Percentiles rank a stretch among this genome's conserved stretches.
These are phyloP conservation scores for Arizona elegans DNA, from an alignment of 2,113 vertebrate genomes.

Conservation along the genomic window DNA sequence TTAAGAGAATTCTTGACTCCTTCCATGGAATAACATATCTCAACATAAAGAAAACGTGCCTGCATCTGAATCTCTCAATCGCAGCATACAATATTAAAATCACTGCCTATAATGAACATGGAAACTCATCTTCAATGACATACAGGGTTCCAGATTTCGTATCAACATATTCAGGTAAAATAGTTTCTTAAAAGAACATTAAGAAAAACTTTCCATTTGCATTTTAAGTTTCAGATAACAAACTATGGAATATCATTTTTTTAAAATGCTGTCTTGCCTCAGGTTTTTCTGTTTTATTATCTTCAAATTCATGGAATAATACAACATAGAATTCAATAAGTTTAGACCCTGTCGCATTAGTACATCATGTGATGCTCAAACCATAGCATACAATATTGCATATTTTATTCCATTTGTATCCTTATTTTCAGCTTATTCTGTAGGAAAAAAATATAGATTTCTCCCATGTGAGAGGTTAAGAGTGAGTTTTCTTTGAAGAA, in stretches of 20 bases:
- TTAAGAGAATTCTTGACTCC: conserved; percentile 56
- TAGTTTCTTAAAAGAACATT: neutral
- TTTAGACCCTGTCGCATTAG: neutral
- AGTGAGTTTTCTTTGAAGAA: neutral
- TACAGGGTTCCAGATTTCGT: conserved; percentile 41
- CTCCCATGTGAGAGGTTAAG: neutral
- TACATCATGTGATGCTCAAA: neutral
- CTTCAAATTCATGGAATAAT: neutral
- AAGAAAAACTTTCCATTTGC: neutral
- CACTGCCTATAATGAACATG: conserved; percentile 56
- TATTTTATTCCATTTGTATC: neutral
- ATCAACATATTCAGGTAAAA: conserved; percentile 27
- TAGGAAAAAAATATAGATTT: neutral
- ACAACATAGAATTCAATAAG: neutral
- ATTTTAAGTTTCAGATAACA: neutral
- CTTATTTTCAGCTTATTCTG: neutral
- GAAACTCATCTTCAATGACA: conserved; percentile 50
- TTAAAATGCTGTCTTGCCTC: neutral
- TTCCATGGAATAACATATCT: conserved; percentile 27
- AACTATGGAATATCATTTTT: neutral
- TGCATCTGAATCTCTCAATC: conserved; percentile 58
- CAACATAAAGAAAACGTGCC: conserved; percentile 17
- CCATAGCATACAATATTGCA: neutral
- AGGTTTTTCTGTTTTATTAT: neutral
- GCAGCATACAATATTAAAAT: conserved; percentile 48